phyloP scores from a whole-genome alignment of 2,888 invertebrate genomes.

The Nomada fabriciana region DNA sequence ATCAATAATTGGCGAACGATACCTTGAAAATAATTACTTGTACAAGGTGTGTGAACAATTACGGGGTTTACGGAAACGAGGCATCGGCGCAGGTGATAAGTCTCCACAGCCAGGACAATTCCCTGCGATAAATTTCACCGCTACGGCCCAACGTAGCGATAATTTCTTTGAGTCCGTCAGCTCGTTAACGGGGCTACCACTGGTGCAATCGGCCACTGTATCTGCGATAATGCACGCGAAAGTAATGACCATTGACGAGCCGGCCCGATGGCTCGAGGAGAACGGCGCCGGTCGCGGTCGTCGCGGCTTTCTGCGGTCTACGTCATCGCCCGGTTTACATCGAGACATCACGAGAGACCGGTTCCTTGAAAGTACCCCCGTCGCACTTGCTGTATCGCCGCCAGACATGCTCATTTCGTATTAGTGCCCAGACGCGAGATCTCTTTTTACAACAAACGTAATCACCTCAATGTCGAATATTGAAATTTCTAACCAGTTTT shows the following conservation, averaged over 20 bases:
- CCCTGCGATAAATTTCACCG: constrained; percentile 39
- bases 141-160: constrained; percentile 9
- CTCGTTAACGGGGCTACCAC: constrained; percentile 45
- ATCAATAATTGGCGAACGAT: neutral
- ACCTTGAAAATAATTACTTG: no score
- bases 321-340: constrained; percentile 80
- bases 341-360: constrained; percentile 67
- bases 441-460: neutral
- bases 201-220: constrained; percentile 35
- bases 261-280: constrained; percentile 3
- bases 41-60: neutral
- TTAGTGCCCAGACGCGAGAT: neutral
- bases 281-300: constrained; percentile 31
- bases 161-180: constrained; percentile 37
- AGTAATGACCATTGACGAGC: constrained; percentile 36
- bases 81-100: constrained; percentile 36
- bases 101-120: neutral
- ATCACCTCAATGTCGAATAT: neutral
- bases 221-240: constrained; percentile 31
- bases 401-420: constrained; percentile 4
- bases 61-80: constrained; percentile 18
- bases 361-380: constrained; percentile 57
- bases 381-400: neutral
- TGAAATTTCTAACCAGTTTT: constrained; percentile 25
- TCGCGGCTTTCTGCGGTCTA: constrained; percentile 61